These are phyloP conservation scores for Campaea margaritaria DNA, from an alignment of 2,888 invertebrate species.

Conservation along the genomic window DNA sequence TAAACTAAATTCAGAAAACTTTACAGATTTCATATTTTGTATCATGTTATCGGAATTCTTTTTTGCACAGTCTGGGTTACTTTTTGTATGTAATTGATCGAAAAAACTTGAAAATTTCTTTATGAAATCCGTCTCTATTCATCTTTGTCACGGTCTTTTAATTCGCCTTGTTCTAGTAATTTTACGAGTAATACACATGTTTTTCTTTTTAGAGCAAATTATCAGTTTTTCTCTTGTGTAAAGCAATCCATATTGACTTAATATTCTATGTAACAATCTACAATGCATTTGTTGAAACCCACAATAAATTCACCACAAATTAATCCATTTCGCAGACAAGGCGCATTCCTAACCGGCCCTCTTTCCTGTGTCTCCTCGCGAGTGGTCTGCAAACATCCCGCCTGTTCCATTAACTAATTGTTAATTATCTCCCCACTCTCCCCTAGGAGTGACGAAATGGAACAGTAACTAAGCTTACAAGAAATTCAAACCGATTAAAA, in stretches of 20 bases:
- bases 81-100: too few species aligned
- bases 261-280: too few species aligned
- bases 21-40: not conserved
- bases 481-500: not conserved
- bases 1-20: not conserved
- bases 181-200: too few species aligned
- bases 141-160: too few species aligned
- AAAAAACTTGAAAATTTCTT: too few species aligned
- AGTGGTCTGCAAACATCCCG: constrained; percentile 48
- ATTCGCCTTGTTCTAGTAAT: too few species aligned
- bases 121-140: too few species aligned
- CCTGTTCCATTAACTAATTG: constrained; percentile 57
- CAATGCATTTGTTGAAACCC: not conserved
- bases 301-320: constrained; percentile 1
- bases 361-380: constrained; percentile 23
- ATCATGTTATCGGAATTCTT: too few species aligned
- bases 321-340: constrained; percentile 33
- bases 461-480: constrained; percentile 14
- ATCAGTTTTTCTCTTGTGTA: too few species aligned
- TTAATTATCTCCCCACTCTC: constrained; percentile 50
- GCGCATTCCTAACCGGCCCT: not conserved
- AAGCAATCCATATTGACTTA: too few species aligned
- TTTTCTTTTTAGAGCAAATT: too few species aligned
- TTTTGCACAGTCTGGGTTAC: too few species aligned
- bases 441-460: constrained; percentile 24